Base-by-base conservation (phyloP, 2,797 vertebrate species). In the Gallinago stenura region DNA sequence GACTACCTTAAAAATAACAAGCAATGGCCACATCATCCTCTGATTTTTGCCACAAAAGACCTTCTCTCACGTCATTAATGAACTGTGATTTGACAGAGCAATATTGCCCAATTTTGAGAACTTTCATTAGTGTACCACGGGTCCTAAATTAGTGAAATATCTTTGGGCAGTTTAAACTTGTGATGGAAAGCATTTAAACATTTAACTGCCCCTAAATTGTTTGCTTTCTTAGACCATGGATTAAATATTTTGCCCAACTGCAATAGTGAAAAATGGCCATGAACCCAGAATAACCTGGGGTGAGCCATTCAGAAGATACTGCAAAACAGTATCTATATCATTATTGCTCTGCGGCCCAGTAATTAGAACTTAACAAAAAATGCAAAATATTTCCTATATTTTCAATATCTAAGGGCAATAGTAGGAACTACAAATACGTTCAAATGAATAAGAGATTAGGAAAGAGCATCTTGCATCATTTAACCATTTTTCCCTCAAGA, bases 311-410 rank as follows among this genome's bases (percentile, higher is more conserved):
- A 77, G 57, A 56, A 85, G 37, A 10, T 41, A 78, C 21, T 70
- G 30, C 22, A 73, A 71, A 81, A 60, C 13, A 35, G 11, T 25
- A 25, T 8, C 3, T 46, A 7, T 35, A 50, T 81, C 48, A 33
- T 15, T 80, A 57, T 53, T 79, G 19, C 22, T 88, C 18, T 28
- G 15, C 5, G 82, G 43, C 21, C 25, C 22, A 37, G 21, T 58
- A 89, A 89, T 43, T 56, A 53, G 53, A 83, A 33, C n/a, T 70
- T 79, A 83, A 68, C 26, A 75, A 84, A 95, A 90, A 84, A 66
- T 33, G 22, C 21, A 83, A 85, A 87, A 77, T 0, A 53, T 86
- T 64, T 71, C 50, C 16, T 50, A 41, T 6, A 41, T 18, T 88
- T 93, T 86, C 72, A 71, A 50, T 71, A 86, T 85, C 61, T 83